Evolutionary conservation across 2,113 vertebrate genomes (phyloP), one percentile per base, ranked within the genome.

Genomic region (Rynchops niger): DNA sequence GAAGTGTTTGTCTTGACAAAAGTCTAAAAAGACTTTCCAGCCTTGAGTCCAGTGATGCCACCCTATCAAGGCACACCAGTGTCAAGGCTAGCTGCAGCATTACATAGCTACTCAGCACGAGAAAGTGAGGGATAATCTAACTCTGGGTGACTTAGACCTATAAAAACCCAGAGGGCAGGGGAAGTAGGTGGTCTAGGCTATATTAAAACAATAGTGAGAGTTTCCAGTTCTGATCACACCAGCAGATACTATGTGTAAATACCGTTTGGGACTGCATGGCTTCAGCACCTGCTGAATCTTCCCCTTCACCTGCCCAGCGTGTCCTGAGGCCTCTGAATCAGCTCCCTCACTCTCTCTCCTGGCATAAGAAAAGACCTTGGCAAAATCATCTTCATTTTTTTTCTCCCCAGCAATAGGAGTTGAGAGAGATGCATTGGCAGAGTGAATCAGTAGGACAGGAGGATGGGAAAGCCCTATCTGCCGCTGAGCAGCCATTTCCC

Each of bases 391-490:
- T 56, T n/a, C 5, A 12, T 6, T 65, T 50, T 9, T 56, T 50
- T 12, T 2, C 30, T 20, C 55, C 20, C 12, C 32, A 90, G 70
- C 52, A 34, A 11, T 7, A 78, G 55, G 43, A 52, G 25, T 0
- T 52, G 59, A 81, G 79, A 47, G 80, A 53, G 73, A 79, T 58
- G 66, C 45, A 2, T 6, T 89, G 89, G 89, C 93, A 82, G 59
- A 91, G 50, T 2, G 12, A 49, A 67, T 67, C 50, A 4, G 30
- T 23, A 70, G 95, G 94, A 90, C 74, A 88, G 91, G 58, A 94
- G 86, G 87, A 63, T 65, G 82, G 86, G 63, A 15, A 61, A 86
- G 47, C 63, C 85, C 79, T 96, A 96, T 97, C 94, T 95, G 82
- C 55, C 0, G 2, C 71, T 14, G 26, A 89, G 86, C 95, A 97